Evolutionary conservation across 1,140 invertebrate species (phyloP), one percentile per base, ranked within the genome.

Genomic region (Eupeodes corollae): DNA sequence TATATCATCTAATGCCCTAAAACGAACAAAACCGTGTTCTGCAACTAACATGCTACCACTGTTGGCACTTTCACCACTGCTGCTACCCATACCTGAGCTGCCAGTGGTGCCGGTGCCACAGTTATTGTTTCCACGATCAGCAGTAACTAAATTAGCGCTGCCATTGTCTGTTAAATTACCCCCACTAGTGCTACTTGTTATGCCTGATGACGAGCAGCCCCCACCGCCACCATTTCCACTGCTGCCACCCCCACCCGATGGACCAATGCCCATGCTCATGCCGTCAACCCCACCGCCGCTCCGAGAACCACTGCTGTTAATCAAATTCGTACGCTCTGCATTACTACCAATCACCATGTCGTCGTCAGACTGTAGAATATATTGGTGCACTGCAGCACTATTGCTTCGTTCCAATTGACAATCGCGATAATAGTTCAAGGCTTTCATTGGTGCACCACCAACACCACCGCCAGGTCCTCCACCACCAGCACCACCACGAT

Each of bases 21-120:
- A 90, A 44, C 87, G 73, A 2, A 89, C 80, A 61, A 90, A 88
- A 1, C 87, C 86, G 54, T 88, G 83, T 56, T 91, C 87, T 50
- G 85, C 85, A 6, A 88, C 85, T 38, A 90, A 70, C 84, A 89
- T 88, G 46, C 75, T 81, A n/a, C 67, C 26, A 50, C 41, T 69
- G 5, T 46, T 50, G 19, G 52, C 56, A 48, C 51, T 58, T 30
- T 26, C 21, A 8, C 21, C 21, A 26, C 21, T 26, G 21, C 21
- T 26, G 21, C 21, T 26, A 8, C 21, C 21, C 21, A 26, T 26
- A 26, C 21, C 21, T 26, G 21, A 26, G 21, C 21, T 26, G 21
- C 21, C 21, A 26, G 21, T 26, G 3, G 21, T 26, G 15, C 35
- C 35, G 35, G 13, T 37, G 11, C 35, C 35, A 37, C 13, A n/a